Conservation (phyloP, 2,113 vertebrate genomes). For the Cyrtonyx montezumae region DNA sequence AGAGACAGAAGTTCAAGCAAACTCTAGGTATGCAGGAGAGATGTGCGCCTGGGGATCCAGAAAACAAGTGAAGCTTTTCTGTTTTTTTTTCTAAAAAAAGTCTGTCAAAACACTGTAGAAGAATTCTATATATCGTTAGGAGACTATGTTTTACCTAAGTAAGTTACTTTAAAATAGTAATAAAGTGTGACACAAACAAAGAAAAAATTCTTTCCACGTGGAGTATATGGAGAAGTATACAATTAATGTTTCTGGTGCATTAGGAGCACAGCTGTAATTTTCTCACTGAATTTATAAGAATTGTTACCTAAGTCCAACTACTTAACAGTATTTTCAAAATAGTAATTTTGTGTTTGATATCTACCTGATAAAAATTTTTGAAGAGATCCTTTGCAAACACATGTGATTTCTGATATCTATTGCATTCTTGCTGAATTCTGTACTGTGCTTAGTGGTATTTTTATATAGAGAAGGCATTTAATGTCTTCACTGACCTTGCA, state of each 20-base stretch:
- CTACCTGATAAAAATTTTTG: not conserved
- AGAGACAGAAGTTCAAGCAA: not conserved
- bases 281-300: not conserved
- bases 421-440: not conserved
- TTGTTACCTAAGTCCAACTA: not conserved
- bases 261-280: not conserved
- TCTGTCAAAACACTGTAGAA: not conserved
- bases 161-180: not conserved
- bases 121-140: not conserved
- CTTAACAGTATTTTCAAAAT: not conserved
- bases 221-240: not conserved
- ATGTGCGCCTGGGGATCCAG: not conserved
- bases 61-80: not conserved
- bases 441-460: not conserved
- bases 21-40: not conserved
- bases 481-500: not conserved
- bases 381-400: not conserved
- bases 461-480: not conserved
- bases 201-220: not conserved
- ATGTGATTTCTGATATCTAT: not conserved
- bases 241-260: not conserved
- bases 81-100: not conserved
- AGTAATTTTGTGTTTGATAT: not conserved
- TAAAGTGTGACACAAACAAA: not conserved
- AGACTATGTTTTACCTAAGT: not conserved